These are phyloP conservation scores for Oxytorus armatus DNA, from an alignment of 2,888 invertebrate species.

Conservation along the genomic window DNA sequence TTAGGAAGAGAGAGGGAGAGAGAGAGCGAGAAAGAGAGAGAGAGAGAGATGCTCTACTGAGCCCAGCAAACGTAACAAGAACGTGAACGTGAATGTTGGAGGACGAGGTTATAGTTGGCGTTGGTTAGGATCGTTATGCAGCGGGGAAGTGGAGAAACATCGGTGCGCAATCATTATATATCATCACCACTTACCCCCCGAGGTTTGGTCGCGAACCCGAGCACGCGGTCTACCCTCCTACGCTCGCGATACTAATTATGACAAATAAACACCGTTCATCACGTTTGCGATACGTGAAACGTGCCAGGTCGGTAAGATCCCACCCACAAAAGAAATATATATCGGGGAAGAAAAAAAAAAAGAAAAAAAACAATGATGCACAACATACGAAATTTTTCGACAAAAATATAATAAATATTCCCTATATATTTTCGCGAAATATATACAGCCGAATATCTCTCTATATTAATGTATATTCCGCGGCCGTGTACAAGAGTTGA, in stretches of 20 bases:
- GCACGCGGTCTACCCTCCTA: constrained; percentile 30
- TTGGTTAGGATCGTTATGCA: constrained; percentile 19
- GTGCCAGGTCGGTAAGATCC: too few relatives aligned
- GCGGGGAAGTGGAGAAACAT: constrained; percentile 24
- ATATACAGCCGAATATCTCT: too few relatives aligned
- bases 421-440: too few relatives aligned
- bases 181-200: constrained; percentile 68
- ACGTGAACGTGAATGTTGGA: background rate
- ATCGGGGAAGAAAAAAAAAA: too few relatives aligned
- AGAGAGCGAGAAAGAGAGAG: constrained; percentile 1
- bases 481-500: too few relatives aligned
- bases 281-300: constrained; percentile 62
- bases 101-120: background rate
- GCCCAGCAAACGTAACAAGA: constrained; percentile 12
- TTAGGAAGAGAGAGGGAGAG: background rate
- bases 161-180: constrained; percentile 69
- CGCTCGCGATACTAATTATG: constrained; percentile 72
- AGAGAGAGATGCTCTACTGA: background rate
- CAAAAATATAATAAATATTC: too few relatives aligned
- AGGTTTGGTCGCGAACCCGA: constrained; percentile 49
- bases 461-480: too few relatives aligned
- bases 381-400: too few relatives aligned
- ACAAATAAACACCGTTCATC: constrained; percentile 74
- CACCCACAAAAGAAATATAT: too few relatives aligned
- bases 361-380: too few relatives aligned